Percentiles rank a stretch among this genome's conserved stretches.
Evolutionary conservation across 2,888 invertebrate species (phyloP).

Genomic region (Ptycholaimellus sp.): DNA sequence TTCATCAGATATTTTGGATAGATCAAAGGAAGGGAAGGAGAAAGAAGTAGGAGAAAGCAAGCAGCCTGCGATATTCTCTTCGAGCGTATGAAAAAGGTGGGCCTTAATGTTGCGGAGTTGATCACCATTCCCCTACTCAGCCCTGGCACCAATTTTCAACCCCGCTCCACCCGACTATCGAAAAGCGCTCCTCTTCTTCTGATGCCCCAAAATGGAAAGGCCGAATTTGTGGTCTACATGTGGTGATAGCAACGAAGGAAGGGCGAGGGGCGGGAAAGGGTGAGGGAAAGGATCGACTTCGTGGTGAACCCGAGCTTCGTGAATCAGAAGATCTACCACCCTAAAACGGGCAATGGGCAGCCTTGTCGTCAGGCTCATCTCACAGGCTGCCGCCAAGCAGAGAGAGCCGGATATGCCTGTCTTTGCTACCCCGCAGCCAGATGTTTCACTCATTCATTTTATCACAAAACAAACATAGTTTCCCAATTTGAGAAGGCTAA

Average conservation of each 20-base stretch:
- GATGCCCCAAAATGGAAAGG: constrained; percentile 10
- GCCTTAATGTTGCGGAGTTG: constrained; percentile 84
- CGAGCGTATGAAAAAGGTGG: constrained; percentile 77
- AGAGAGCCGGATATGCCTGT: no score
- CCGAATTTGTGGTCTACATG: constrained; percentile 35
- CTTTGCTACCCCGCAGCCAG: no score
- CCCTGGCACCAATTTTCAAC: constrained; percentile 86
- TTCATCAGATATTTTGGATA: no score
- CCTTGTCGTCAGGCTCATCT: constrained; percentile 90
- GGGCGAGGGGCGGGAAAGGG: constrained; percentile 94
- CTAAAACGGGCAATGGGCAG: constrained; percentile 69
- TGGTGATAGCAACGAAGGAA: constrained; percentile 89
- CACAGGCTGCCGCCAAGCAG: constrained; percentile 84
- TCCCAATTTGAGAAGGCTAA: no score
- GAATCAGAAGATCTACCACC: constrained; percentile 53
- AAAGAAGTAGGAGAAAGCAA: background rate
- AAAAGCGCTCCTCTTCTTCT: constrained; percentile 45
- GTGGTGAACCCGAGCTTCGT: constrained; percentile 99
- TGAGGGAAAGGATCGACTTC: constrained; percentile 95
- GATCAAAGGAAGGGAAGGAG: no score
- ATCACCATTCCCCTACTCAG: constrained; percentile 93
- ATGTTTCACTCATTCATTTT: no score
- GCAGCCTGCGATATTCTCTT: constrained; percentile 87
- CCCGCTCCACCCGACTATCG: constrained; percentile 89
- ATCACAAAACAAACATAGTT: no score